Conservation (phyloP, 30 jellyfish, hydroid and myxozoan genomes). For the Aurelia coerulea region DNA sequence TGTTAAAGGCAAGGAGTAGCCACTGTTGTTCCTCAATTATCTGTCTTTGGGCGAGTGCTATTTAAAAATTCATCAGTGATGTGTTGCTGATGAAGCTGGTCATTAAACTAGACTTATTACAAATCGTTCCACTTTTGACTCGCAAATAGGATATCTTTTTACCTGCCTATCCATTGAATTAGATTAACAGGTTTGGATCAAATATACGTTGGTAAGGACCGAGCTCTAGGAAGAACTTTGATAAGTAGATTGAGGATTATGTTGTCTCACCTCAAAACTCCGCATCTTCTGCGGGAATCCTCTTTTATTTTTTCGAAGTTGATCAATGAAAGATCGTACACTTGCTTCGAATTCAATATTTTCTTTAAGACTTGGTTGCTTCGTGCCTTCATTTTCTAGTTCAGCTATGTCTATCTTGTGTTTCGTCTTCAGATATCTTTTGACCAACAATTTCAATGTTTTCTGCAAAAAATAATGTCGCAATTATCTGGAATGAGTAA, state of each 20-base stretch:
- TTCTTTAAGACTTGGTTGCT: neutral
- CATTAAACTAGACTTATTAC: too few species aligned
- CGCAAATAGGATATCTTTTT: too few species aligned
- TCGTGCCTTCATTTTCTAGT: neutral
- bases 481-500: neutral
- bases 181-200: too few species aligned
- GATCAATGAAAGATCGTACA: conserved; percentile 15
- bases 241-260: neutral
- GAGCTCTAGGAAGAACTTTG: too few species aligned
- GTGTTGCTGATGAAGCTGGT: too few species aligned
- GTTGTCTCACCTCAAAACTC: conserved; percentile 52
- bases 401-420: conserved; percentile 12
- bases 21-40: too few species aligned
- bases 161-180: too few species aligned
- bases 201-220: neutral
- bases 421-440: conserved; percentile 40
- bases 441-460: conserved; percentile 18
- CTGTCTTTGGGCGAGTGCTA: too few species aligned
- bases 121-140: too few species aligned
- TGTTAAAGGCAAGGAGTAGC: too few species aligned
- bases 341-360: conserved; percentile 18
- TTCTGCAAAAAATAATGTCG: conserved; percentile 5
- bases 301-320: neutral
- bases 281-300: conserved; percentile 10
- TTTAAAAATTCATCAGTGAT: too few species aligned